Evolutionary conservation across 2,888 invertebrate genomes (phyloP).

Genomic region (Eucera pruinosa): DNA sequence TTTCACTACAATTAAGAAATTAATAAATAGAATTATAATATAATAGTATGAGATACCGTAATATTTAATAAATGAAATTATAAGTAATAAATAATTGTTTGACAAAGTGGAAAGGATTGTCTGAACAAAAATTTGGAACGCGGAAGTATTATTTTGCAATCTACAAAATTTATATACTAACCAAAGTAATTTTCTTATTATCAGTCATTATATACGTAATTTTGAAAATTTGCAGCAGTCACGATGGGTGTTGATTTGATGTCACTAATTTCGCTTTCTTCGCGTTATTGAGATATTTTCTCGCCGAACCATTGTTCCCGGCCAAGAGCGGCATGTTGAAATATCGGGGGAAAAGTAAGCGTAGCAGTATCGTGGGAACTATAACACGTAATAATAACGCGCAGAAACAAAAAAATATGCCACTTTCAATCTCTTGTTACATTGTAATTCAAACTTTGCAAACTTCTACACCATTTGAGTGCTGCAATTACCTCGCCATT

Average conservation of each 20-base stretch:
- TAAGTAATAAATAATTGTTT: not conserved
- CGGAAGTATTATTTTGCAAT: constrained; percentile 1
- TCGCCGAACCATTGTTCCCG: constrained; percentile 14
- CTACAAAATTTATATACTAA: not conserved
- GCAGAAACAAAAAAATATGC: not conserved
- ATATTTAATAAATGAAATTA: no score
- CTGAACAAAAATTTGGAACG: not conserved
- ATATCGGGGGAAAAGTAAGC: constrained; percentile 29
- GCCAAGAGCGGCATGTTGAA: constrained; percentile 20
- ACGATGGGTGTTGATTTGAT: not conserved
- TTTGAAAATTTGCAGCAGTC: constrained; percentile 6
- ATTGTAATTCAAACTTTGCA: not conserved
- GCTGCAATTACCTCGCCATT: not conserved
- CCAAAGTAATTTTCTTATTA: constrained; percentile 37
- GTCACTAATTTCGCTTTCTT: constrained; percentile 16
- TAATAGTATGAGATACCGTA: no score
- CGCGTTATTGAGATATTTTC: constrained; percentile 6
- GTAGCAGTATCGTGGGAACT: constrained; percentile 46
- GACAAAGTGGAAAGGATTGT: not conserved
- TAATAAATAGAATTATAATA: no score
- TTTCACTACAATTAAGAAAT: no score
- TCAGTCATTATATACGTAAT: constrained; percentile 21
- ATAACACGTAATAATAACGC: constrained; percentile 30
- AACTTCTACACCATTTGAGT: not conserved
- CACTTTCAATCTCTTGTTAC: not conserved